Evolutionary conservation across 2,113 vertebrate species (phyloP), one percentile per base, ranked within the genome.

Genomic region (Erythrocercus mccallii): DNA sequence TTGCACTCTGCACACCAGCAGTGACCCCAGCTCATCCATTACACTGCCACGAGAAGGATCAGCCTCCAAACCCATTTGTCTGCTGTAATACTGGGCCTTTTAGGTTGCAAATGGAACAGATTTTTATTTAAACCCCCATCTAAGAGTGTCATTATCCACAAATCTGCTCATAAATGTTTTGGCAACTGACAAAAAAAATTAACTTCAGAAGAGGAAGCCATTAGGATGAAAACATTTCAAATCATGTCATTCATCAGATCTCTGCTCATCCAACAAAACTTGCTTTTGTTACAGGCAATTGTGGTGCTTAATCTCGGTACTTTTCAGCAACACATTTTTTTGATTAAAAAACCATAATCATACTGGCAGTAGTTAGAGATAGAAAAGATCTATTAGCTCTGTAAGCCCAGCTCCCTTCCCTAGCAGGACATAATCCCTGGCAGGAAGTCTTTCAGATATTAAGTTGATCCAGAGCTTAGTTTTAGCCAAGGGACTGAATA

Each of bases 81-180:
- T 96, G 83, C 81, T 91, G 58, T 30, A 95, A 80, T 81, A 24
- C 70, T 73, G 56, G 96, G 94, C 92, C 96, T 92, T 89, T 64
- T 56, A 92, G 90, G 94, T 96, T 96, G 90, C 88, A 95, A 96
- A 95, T 42, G 80, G 92, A 97, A 96, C 92, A 96, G 94, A 95
- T 97, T 96, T 96, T 94, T 96, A 96, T 95, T 96, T 93, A 97
- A 97, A 97, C 91, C 93, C 95, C 93, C 88, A 96, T 95, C 91
- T 92, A 90, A 93, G 91, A 97, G 95, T 96, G 95, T 96, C 96
- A 96, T 96, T 96, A 97, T 96, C 96, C 93, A 96, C 96, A 96
- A 96, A 97, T 96, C 96, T 96, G 96, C 94, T 97, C 96, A 96
- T 96, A 96, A 97, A 96, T 96, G 96, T 97, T 97, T 96, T 97